Base-by-base conservation (phyloP, 2,888 invertebrate species). In the Chloroclysta siterata region DNA sequence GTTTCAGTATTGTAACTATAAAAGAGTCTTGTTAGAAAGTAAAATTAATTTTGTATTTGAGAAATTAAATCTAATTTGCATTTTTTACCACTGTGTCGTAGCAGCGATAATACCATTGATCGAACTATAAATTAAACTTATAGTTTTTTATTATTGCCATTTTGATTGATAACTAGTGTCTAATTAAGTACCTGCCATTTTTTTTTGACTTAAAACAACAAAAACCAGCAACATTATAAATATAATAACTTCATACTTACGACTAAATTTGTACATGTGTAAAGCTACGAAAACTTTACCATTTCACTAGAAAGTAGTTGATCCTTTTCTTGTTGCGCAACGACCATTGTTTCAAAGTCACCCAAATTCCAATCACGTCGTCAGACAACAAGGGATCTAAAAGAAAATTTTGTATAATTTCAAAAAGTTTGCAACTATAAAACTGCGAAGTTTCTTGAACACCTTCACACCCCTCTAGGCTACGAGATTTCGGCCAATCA, bases 341-440 rank as follows among this genome's bases (percentile, higher is more conserved):
- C 41, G 28, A 44, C 42, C 50, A 56, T 61, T 66, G 56, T 65
- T 52, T 33, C 56, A 48, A 56, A 39, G 48, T 48, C 8, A 47
- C 56, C 41, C 61, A 29, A 62, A 82, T 80, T 80, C 79, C 69
- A 72, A 78, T 75, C 83, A 78, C 82, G 82, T 81, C 62, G 61
- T 69, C 72, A 72, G 77, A 74, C 78, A 77, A 69, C 68, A 73
- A 64, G 74, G 69, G 72, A 74, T 74, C 74, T 72, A 76, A 67
- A 67, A 75, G 78, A 78, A 78, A 77, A 75, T 78, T 77, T 77
- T 75, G 71, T 74, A 72, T 72, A 73, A 72, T 87, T 88, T 84
- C 81, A 74, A 78, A 88, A 88, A 90, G 82, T 90, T 90, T 87
- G 81, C 79, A 83, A 84, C 82, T 82, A 79, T 77, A 81, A 85